Evolutionary conservation across 2,113 vertebrate species (phyloP).

Genomic region (Oreochromis niloticus): DNA sequence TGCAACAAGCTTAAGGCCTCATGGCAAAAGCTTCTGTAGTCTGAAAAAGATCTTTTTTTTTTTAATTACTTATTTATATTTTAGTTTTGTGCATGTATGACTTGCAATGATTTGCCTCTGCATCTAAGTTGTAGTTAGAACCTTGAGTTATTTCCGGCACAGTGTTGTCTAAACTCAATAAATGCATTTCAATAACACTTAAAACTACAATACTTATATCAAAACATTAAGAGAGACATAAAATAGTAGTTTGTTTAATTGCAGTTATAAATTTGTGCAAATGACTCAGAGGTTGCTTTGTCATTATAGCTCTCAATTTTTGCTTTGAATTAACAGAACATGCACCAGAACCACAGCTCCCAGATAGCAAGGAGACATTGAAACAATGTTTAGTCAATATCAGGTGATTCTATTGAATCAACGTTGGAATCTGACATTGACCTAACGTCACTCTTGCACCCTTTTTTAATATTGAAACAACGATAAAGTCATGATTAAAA

Average conservation of each 20-base stretch:
- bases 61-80: not conserved
- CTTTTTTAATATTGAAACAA: no score
- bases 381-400: no score
- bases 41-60: no score
- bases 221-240: not conserved
- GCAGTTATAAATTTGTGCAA: not conserved
- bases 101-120: not conserved
- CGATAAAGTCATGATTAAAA: no score
- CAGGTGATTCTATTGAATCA: no score
- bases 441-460: no score
- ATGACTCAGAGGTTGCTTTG: not conserved
- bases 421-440: no score
- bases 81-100: not conserved
- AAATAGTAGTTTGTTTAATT: not conserved
- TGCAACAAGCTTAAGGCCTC: no score
- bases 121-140: not conserved
- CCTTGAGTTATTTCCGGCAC: not conserved
- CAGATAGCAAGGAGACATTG: no score
- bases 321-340: constrained; percentile 18
- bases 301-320: not conserved
- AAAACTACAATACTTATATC: not conserved
- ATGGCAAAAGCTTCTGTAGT: no score
- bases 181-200: not conserved
- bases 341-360: constrained; percentile 31
- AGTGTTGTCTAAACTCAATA: not conserved